Percentiles rank a stretch among this genome's conserved stretches.
These are phyloP conservation scores for Schlechtendalia chinensis DNA, from an alignment of 1,140 invertebrate species.

Conservation along the genomic window DNA sequence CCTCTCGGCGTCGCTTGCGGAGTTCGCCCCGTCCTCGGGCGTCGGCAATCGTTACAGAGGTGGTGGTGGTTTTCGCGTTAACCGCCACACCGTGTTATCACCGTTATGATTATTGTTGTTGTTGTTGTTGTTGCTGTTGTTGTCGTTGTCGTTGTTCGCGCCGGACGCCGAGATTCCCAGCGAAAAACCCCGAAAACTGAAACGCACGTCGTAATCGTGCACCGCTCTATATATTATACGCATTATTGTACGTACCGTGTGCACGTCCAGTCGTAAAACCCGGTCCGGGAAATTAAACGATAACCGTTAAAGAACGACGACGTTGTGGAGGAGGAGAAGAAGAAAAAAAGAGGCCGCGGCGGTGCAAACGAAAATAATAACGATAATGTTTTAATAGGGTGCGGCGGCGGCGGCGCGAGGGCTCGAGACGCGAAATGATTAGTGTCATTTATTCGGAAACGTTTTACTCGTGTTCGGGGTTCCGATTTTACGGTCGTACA, in stretches of 20 bases:
- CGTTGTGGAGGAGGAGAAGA: no score
- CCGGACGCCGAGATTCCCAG: not conserved
- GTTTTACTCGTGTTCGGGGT: not conserved
- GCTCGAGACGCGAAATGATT: not conserved
- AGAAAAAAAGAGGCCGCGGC: no score
- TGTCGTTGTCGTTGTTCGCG: not conserved
- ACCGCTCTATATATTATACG: no score
- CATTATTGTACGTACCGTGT: no score
- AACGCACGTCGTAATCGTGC: no score
- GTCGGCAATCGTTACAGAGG: not conserved
- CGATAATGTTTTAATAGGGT: slow-evolving; percentile 9
- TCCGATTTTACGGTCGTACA: not conserved
- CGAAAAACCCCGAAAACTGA: not conserved
- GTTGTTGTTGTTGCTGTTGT: no score
- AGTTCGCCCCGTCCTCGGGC: not conserved
- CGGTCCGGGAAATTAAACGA: not conserved
- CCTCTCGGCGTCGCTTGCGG: no score
- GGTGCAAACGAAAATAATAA: slow-evolving; percentile 6
- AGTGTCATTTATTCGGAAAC: not conserved
- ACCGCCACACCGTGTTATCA: not conserved
- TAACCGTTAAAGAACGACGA: not conserved
- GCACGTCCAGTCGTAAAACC: no score
- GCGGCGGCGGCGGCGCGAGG: not conserved
- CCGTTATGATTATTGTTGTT: no score
- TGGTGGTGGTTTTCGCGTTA: not conserved